Base-by-base conservation (phyloP, 2,113 vertebrate species). In the Eupsittula cactorum region DNA sequence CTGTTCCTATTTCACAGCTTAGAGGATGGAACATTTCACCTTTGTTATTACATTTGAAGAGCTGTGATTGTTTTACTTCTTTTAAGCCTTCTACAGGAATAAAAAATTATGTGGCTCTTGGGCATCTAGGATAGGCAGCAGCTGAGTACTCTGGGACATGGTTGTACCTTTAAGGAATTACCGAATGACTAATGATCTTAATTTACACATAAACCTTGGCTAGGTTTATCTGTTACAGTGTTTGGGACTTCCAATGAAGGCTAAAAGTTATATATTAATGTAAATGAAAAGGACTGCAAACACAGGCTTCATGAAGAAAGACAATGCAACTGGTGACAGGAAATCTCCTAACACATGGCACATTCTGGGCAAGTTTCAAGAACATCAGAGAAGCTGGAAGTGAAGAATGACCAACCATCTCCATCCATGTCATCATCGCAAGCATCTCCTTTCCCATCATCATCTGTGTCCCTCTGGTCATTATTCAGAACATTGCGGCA, bases 371-470 rank as follows among this genome's bases (percentile, higher is more conserved):
- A 76, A 93, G 57, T 71, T 31, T 71, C 44, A 93, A 42, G 16
- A 70, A 33, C 6, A 25, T 35, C 28, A 93, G 28, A 76, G 31
- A 82, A 83, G 29, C 13, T 50, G 16, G 21, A 84, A 88, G 37
- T 55, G 44, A 93, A 77, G 84, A 94, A 92, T 47, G 79, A 35
- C 96, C 31, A 93, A 99, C 99, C 99, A 31, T 99, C 99, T 83
- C 99, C 99, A 83, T 99, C 99, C 98, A 99, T 99, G 97, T 99
- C 99, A 59, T 99, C 98, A 70, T 99, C 99, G 81, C 99, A 99
- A 78, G 98, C 98, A 16, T 99, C 99, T 86, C 99, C 99, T 88
- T 97, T 98, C 39, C 99, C 99, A 6, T 99, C 99, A 59, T 97
- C 93, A 87, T 99, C 99, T 2, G 99, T 99, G 85, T 99, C 99